These are phyloP conservation scores for Channa argus DNA, from an alignment of 2,113 vertebrate species.

Conservation along the genomic window DNA sequence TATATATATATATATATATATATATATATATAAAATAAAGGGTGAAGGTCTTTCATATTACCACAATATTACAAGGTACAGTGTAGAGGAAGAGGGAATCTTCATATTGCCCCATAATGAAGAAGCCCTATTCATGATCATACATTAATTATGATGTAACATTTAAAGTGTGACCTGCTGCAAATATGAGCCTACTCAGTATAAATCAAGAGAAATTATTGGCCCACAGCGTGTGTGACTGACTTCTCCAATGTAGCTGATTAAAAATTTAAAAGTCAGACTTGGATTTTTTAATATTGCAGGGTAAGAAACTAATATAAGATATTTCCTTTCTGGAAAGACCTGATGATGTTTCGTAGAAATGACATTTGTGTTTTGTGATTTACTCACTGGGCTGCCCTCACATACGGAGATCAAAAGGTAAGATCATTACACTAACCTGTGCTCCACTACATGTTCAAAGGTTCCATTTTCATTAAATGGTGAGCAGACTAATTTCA, in stretches of 20 bases:
- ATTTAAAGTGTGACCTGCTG: conserved; percentile 63
- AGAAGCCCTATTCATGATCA: conserved; percentile 53
- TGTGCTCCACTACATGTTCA: not conserved
- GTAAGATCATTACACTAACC: not conserved
- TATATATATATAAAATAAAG: not conserved
- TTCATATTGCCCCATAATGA: conserved; percentile 58
- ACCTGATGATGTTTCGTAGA: conserved; percentile 9
- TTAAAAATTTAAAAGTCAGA: conserved; percentile 58
- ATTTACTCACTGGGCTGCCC: not conserved
- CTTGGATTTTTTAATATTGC: conserved; percentile 46
- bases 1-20: not conserved
- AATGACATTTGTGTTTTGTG: conserved; percentile 13
- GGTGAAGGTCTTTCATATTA: conserved; percentile 43
- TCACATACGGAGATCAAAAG: conserved; percentile 10
- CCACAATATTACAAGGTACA: conserved; percentile 40
- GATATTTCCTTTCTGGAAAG: conserved; percentile 19
- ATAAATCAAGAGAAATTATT: conserved; percentile 53
- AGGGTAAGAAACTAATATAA: conserved; percentile 24
- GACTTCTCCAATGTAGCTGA: conserved; percentile 53
- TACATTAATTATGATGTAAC: conserved; percentile 64
- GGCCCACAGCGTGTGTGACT: conserved; percentile 49
- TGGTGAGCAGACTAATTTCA: no score
- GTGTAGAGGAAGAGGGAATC: conserved; percentile 18
- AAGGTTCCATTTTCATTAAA: not conserved
- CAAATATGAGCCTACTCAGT: conserved; percentile 46